Evolutionary conservation across 2,888 invertebrate species (phyloP).

Genomic region (Periphyllus acericola): DNA sequence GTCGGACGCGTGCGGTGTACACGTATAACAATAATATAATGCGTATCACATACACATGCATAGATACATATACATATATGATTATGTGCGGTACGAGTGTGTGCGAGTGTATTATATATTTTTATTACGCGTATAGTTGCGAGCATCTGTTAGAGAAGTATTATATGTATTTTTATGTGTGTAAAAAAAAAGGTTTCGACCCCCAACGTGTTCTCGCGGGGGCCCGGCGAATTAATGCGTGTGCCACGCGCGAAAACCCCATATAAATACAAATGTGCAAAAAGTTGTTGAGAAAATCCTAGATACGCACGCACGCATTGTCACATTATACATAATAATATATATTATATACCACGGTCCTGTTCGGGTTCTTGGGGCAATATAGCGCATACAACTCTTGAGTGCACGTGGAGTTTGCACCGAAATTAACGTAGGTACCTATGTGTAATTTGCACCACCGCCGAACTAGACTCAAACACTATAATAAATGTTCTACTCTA

Average conservation of each 20-base stretch:
- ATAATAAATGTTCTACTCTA: no score
- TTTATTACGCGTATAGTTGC: neutral
- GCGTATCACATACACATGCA: neutral
- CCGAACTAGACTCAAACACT: no score
- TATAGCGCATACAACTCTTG: neutral
- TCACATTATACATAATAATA: neutral
- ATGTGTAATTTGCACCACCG: no score
- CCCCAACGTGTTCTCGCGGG: slow-evolving; percentile 13
- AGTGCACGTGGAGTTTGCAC: neutral
- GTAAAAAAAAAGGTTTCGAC: slow-evolving; percentile 18
- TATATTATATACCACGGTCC: neutral
- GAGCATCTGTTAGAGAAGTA: neutral
- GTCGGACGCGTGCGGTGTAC: neutral
- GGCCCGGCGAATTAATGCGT: neutral
- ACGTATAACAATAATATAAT: neutral
- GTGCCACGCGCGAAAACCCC: neutral
- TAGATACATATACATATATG: neutral
- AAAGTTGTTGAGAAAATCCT: neutral
- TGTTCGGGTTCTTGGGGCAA: no score
- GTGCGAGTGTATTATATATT: slow-evolving; percentile 2
- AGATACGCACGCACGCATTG: neutral
- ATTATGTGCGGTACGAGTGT: neutral
- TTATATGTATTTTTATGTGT: neutral
- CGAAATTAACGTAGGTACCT: neutral
- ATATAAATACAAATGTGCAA: neutral